Conservation (phyloP, 2,888 invertebrate genomes). For the Tachina grossa region DNA sequence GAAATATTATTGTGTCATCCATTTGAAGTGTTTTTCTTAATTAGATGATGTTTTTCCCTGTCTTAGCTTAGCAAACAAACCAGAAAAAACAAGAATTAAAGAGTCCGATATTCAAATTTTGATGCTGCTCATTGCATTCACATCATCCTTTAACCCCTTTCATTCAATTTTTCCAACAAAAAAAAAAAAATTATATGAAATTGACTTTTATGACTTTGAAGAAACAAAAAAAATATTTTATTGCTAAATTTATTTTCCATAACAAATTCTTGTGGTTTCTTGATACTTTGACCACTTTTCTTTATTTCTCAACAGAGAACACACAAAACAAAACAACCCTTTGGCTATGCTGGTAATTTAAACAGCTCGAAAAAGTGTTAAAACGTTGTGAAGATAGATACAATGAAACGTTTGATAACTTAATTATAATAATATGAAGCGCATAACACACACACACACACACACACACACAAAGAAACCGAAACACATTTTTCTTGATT, state of each 20-base stretch:
- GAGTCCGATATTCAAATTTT: slow-evolving; percentile 56
- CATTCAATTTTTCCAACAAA: neutral
- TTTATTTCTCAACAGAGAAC: neutral
- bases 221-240: slow-evolving; percentile 61
- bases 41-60: slow-evolving; percentile 14
- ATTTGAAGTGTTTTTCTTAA: slow-evolving; percentile 58
- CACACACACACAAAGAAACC: neutral
- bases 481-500: slow-evolving; percentile 79
- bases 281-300: slow-evolving; percentile 78
- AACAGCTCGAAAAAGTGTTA: slow-evolving; percentile 56
- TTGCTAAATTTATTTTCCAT: slow-evolving; percentile 50
- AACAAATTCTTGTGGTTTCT: slow-evolving; percentile 75
- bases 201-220: slow-evolving; percentile 50
- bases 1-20: neutral
- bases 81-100: neutral
- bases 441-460: neutral
- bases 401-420: slow-evolving; percentile 73
- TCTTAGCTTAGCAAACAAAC: neutral
- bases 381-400: slow-evolving; percentile 8
- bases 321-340: slow-evolving; percentile 59
- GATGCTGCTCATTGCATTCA: neutral
- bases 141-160: slow-evolving; percentile 77
- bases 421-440: slow-evolving; percentile 74
- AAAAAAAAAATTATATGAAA: slow-evolving; percentile 40
- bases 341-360: neutral